Percentiles rank a stretch among this genome's conserved stretches.
Evolutionary conservation across 2,888 invertebrate genomes (phyloP).

Genomic region (Acheta domesticus): DNA sequence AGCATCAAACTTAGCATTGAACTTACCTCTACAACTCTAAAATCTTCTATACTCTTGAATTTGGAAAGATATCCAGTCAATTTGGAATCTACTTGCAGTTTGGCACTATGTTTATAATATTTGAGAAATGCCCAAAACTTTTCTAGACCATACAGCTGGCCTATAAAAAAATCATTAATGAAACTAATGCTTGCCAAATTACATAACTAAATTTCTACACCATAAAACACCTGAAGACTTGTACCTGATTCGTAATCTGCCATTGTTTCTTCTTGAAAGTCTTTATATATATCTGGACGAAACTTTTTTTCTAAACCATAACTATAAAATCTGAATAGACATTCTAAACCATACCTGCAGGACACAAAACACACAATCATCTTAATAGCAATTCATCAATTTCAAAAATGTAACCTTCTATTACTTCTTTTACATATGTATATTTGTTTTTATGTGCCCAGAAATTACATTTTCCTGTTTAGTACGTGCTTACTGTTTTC

Average conservation of each 20-base stretch:
- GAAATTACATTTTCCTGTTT: no score
- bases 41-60: conserved; percentile 87
- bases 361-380: conserved; percentile 33
- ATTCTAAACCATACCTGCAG: conserved; percentile 58
- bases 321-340: conserved; percentile 91
- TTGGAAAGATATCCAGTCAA: conserved; percentile 69
- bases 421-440: no score
- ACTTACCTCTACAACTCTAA: conserved; percentile 71
- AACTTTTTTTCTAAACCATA: conserved; percentile 97
- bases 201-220: conserved; percentile 21
- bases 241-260: conserved; percentile 82
- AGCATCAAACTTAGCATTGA: no score
- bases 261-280: conserved; percentile 91
- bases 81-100: conserved; percentile 70
- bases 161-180: conserved; percentile 49
- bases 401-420: no score
- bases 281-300: conserved; percentile 89
- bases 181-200: conserved; percentile 4
- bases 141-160: conserved; percentile 95
- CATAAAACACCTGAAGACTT: neutral
- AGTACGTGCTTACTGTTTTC: no score
- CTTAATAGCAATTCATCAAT: neutral
- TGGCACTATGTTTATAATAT: conserved; percentile 81
- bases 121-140: conserved; percentile 99
- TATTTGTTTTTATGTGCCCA: no score